A percentile compares a stretch with the other conserved stretches of the same genome.
These are phyloP conservation scores for Eremophila alpestris DNA, from an alignment of 2,797 vertebrate genomes.

Conservation along the genomic window DNA sequence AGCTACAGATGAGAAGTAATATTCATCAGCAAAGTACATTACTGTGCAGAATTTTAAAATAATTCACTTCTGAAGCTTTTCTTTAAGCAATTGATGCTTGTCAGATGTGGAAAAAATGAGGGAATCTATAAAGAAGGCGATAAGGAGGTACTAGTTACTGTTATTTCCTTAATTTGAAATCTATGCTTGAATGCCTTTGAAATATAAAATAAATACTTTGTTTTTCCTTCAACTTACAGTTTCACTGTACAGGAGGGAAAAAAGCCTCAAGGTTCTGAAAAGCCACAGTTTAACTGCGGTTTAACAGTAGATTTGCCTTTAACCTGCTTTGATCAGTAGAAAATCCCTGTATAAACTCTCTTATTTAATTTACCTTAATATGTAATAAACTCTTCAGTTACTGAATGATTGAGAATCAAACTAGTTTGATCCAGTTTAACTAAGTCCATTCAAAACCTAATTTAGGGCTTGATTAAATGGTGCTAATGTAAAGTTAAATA, in stretches of 20 bases:
- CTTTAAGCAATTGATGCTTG: background rate
- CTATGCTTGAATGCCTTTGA: background rate
- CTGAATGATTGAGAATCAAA: background rate
- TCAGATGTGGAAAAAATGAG: background rate
- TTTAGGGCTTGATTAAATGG: slow-evolving; percentile 49
- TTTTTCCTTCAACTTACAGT: background rate
- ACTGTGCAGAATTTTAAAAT: background rate
- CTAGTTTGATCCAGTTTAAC: background rate
- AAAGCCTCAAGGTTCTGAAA: background rate
- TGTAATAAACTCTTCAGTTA: background rate
- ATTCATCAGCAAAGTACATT: background rate
- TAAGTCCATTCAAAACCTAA: slow-evolving; percentile 13
- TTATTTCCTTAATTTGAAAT: background rate
- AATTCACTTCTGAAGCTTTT: background rate
- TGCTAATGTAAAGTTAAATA: slow-evolving; percentile 28
- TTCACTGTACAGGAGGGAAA: background rate
- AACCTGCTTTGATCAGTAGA: background rate
- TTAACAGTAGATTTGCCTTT: slow-evolving; percentile 9
- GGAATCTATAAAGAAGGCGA: background rate
- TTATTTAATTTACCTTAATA: background rate
- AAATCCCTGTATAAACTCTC: background rate
- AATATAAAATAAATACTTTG: background rate
- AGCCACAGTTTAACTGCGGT: background rate
- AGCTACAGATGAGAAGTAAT: background rate
- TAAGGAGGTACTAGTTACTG: background rate